These are phyloP conservation scores for Dermatemys mawii DNA, from an alignment of 2,113 vertebrate species.

Conservation along the genomic window DNA sequence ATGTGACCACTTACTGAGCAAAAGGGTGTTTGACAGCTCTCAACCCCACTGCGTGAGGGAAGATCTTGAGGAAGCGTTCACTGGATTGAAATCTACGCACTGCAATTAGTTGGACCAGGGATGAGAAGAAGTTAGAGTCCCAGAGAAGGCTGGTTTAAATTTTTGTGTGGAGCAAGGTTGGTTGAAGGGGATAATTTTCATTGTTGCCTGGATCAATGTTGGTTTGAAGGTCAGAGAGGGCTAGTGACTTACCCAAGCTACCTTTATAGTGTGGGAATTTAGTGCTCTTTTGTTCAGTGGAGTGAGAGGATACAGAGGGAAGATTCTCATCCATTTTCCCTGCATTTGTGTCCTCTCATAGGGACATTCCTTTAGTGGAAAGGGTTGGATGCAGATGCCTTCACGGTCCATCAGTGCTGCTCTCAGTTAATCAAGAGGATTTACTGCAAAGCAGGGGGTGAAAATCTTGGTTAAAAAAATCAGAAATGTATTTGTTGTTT, in stretches of 20 bases:
- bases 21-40: background rate
- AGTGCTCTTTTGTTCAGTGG: background rate
- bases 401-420: background rate
- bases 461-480: background rate
- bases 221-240: background rate
- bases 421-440: background rate
- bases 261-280: rapidly evolving
- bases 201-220: background rate
- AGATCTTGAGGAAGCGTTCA: background rate
- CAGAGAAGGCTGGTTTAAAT: background rate
- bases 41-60: background rate
- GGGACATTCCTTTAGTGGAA: background rate
- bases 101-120: background rate
- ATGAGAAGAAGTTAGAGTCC: background rate
- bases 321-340: background rate
- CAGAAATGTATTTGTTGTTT: background rate
- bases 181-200: background rate
- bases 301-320: background rate
- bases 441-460: background rate
- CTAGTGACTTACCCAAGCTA: background rate
- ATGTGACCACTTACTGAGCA: background rate
- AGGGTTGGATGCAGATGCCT: background rate
- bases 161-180: background rate
- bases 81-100: background rate
- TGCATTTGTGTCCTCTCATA: background rate